phyloP scores from a whole-genome alignment of 2,113 vertebrate species.

The Colistium nudipinnis region DNA sequence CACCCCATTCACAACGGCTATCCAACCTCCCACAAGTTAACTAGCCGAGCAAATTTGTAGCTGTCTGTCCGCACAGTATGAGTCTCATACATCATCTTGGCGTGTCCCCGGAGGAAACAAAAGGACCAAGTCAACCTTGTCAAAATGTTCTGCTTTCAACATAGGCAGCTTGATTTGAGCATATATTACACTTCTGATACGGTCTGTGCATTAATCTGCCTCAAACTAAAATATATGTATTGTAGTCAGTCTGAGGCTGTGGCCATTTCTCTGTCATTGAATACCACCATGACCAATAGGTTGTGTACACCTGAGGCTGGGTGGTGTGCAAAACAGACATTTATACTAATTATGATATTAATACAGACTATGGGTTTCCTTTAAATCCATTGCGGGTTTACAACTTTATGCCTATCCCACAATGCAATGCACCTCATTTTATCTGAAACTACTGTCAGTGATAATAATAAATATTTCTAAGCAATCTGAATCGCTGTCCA shows the following conservation, averaged over 20 bases:
- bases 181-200: conserved; percentile 37
- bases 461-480: background rate
- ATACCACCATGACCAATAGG: background rate
- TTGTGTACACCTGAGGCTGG: background rate
- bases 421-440: background rate
- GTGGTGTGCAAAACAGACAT: background rate
- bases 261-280: background rate
- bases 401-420: background rate
- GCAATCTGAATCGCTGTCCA: background rate
- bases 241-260: background rate
- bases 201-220: background rate
- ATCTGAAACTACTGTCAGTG: no score
- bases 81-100: conserved; percentile 81
- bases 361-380: no score
- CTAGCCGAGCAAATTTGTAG: conserved; percentile 82
- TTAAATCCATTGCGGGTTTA: no score
- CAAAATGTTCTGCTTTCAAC: conserved; percentile 49
- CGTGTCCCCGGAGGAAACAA: conserved; percentile 57
- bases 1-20: no score
- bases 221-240: conserved; percentile 26
- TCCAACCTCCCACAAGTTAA: conserved; percentile 67
- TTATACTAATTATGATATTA: no score
- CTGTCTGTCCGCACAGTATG: conserved; percentile 79
- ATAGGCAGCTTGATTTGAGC: conserved; percentile 33
- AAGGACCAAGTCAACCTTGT: conserved; percentile 66